Evolutionary conservation across 2,888 invertebrate species (phyloP).

Genomic region (Chymomyza fuscimana): DNA sequence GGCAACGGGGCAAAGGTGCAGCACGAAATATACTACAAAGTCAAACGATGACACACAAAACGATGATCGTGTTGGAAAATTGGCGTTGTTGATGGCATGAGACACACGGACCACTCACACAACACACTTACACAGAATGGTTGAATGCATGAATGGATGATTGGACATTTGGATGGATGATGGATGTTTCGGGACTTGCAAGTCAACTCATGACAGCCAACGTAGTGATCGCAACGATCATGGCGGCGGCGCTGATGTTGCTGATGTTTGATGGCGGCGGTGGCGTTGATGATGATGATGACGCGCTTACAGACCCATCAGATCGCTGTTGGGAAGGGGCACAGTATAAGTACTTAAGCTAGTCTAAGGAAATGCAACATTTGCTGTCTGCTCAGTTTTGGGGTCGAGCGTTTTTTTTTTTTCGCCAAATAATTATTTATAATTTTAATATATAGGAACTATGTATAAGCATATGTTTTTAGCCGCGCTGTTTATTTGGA

Average conservation of each 20-base stretch:
- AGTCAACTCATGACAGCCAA: neutral
- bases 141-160: slow-evolving; percentile 49
- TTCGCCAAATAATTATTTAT: neutral
- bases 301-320: neutral
- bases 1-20: slow-evolving; percentile 6
- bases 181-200: slow-evolving; percentile 9
- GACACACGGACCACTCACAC: slow-evolving; percentile 4
- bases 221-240: slow-evolving; percentile 12
- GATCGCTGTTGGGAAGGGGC: neutral
- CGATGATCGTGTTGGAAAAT: slow-evolving; percentile 72
- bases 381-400: slow-evolving; percentile 34
- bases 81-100: slow-evolving; percentile 37
- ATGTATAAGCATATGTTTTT: neutral
- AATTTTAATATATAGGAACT: slow-evolving; percentile 1
- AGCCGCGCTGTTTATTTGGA: neutral
- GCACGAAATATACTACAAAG: slow-evolving; percentile 66
- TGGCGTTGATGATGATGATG: slow-evolving; percentile 29
- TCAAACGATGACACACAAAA: slow-evolving; percentile 76
- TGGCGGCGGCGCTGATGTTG: slow-evolving; percentile 33
- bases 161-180: slow-evolving; percentile 58
- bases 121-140: too few relatives aligned
- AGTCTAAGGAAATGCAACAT: slow-evolving; percentile 66
- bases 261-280: slow-evolving; percentile 20
- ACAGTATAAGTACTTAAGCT: neutral
- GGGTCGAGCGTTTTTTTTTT: neutral